Conservation (phyloP, 2,797 vertebrate species). For the Takifugu ocellatus region DNA sequence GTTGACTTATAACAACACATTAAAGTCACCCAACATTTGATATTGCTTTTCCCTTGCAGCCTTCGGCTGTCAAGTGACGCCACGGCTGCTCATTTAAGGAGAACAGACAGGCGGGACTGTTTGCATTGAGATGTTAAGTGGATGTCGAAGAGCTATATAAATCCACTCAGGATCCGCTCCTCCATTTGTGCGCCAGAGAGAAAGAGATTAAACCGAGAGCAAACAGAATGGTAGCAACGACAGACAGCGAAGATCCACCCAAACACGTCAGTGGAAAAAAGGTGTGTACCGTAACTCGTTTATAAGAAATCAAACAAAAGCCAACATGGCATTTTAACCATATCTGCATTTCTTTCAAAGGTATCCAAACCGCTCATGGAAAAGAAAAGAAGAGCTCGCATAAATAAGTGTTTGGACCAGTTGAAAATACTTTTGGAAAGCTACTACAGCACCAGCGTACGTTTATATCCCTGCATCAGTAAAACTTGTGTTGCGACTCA, state of each 20-base stretch:
- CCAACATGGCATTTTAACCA: background rate
- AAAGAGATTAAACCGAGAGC: constrained; percentile 31
- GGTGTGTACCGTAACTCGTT: constrained; percentile 41
- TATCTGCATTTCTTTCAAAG: constrained; percentile 46
- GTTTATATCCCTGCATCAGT: constrained; percentile 13
- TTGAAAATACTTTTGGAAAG: constrained; percentile 81
- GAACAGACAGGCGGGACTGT: constrained; percentile 47
- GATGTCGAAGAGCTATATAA: constrained; percentile 75
- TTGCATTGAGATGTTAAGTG: constrained; percentile 86
- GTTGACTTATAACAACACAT: too few relatives aligned
- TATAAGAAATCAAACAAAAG: background rate
- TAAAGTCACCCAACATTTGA: background rate
- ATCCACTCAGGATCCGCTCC: constrained; percentile 45
- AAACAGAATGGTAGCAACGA: constrained; percentile 69
- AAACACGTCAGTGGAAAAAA: constrained; percentile 62
- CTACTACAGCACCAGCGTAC: constrained; percentile 83
- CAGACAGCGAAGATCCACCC: constrained; percentile 56
- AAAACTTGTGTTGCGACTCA: background rate
- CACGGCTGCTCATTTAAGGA: constrained; percentile 49
- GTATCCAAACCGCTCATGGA: constrained; percentile 91
- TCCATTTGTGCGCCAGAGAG: constrained; percentile 26
- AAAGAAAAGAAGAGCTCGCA: constrained; percentile 86
- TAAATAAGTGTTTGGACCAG: constrained; percentile 86
- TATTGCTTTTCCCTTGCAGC: background rate
- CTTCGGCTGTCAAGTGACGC: constrained; percentile 33